Evolutionary conservation across 2,888 invertebrate species (phyloP).

Genomic region (Caenorhabditis plicata): DNA sequence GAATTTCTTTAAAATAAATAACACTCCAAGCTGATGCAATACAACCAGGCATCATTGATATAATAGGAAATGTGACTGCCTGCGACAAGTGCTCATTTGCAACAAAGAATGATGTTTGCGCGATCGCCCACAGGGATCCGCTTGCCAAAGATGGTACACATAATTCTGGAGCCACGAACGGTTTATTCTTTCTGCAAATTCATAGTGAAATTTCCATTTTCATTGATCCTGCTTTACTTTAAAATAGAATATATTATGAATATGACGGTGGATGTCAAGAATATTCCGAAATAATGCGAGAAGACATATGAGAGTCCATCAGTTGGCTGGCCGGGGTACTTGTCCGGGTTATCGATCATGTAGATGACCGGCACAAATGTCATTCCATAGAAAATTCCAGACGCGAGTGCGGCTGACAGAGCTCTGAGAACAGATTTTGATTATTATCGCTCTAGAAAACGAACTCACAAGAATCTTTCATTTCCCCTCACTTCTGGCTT

Average conservation of each 20-base stretch:
- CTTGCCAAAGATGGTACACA: conserved; percentile 68
- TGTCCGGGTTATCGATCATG: conserved; percentile 66
- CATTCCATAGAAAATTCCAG: conserved; percentile 68
- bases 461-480: neutral
- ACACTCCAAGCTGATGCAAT: conserved; percentile 69
- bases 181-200: conserved; percentile 64
- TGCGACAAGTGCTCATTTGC: conserved; percentile 69
- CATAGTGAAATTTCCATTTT: neutral
- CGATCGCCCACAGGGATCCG: conserved; percentile 69
- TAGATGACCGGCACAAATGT: conserved; percentile 69
- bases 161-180: conserved; percentile 66
- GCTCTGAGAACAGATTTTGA: conserved; percentile 64
- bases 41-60: conserved; percentile 68
- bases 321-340: conserved; percentile 47
- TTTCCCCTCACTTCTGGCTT: neutral
- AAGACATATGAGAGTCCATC: conserved; percentile 67
- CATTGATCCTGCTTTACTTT: conserved; percentile 31
- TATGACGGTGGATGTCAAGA: conserved; percentile 66
- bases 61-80: conserved; percentile 68
- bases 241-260: conserved; percentile 67
- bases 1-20: conserved; percentile 68
- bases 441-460: neutral
- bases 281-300: conserved; percentile 68
- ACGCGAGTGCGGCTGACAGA: conserved; percentile 65
- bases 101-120: conserved; percentile 68